Evolutionary conservation across 1,140 invertebrate genomes (phyloP).

Genomic region (Hylaeus volcanicus): DNA sequence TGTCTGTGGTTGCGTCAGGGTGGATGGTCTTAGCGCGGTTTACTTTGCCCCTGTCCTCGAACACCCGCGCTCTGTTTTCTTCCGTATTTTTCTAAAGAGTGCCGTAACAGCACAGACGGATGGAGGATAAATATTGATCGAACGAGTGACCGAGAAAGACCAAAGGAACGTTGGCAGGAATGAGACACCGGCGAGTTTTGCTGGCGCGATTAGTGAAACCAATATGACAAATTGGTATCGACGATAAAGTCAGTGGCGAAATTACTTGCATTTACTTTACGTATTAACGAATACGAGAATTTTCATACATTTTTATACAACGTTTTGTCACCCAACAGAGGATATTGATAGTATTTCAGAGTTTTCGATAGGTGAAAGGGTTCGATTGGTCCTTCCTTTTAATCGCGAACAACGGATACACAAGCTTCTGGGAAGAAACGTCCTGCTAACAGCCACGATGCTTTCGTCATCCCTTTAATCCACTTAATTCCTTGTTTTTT

Average conservation of each 20-base stretch:
- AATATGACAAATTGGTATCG: too few relatives aligned
- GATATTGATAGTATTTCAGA: too few relatives aligned
- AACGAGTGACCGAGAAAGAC: background rate
- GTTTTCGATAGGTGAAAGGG: too few relatives aligned
- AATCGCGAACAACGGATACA: too few relatives aligned
- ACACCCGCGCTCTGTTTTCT: background rate
- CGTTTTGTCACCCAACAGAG: too few relatives aligned
- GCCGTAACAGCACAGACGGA: background rate
- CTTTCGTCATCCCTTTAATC: slow-evolving; percentile 4
- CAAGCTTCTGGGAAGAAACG: background rate
- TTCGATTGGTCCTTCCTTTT: too few relatives aligned
- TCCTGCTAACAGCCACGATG: slow-evolving; percentile 8
- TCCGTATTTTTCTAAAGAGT: background rate
- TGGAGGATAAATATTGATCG: slow-evolving; percentile 30
- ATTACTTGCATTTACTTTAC: too few relatives aligned
- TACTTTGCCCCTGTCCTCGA: slow-evolving; percentile 3
- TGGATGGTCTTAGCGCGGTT: background rate
- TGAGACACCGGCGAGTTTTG: too few relatives aligned
- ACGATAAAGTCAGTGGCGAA: too few relatives aligned
- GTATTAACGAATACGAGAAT: too few relatives aligned
- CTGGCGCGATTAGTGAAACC: too few relatives aligned
- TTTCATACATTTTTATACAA: too few relatives aligned
- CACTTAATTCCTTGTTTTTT: slow-evolving; percentile 5
- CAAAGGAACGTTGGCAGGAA: background rate
- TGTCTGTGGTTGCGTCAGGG: background rate